phyloP scores from a whole-genome alignment of 53 echinoderm and acorn worm genomes.

The Holothuria scabra region DNA sequence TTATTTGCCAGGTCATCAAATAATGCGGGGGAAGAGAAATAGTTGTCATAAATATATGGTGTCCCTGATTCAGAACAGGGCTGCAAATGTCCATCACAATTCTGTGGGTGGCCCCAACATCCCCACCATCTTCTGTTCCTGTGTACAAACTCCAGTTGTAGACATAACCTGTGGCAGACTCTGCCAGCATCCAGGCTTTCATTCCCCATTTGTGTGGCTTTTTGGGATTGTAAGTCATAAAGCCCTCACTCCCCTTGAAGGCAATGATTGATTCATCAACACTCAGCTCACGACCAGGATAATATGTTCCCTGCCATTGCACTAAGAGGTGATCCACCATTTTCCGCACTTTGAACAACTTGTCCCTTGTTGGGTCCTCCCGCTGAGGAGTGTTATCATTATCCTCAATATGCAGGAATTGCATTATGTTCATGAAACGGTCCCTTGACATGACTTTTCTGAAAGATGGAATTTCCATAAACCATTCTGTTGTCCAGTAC shows the following conservation, averaged over 20 bases:
- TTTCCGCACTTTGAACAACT: neutral
- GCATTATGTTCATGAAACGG: neutral
- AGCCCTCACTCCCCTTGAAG: neutral
- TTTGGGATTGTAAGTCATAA: neutral
- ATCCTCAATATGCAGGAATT: neutral
- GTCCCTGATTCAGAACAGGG: neutral
- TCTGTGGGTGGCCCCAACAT: neutral
- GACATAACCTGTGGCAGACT: neutral
- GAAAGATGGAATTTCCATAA: neutral
- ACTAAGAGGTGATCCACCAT: neutral
- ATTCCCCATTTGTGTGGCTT: neutral
- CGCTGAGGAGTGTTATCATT: neutral
- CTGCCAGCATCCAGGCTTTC: neutral
- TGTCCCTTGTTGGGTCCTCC: neutral
- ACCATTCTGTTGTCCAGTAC: neutral
- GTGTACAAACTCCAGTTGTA: too few species aligned
- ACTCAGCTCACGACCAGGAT: neutral
- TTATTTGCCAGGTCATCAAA: too few species aligned
- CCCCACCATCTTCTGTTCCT: neutral
- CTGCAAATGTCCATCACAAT: neutral
- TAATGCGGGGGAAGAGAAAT: neutral
- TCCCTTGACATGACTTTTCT: conserved; percentile 6
- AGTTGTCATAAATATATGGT: neutral
- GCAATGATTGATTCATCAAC: conserved; percentile 11
- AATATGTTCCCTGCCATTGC: too few species aligned